Conservation (phyloP, 2,113 vertebrate species). For the Syrrhaptes paradoxus region DNA sequence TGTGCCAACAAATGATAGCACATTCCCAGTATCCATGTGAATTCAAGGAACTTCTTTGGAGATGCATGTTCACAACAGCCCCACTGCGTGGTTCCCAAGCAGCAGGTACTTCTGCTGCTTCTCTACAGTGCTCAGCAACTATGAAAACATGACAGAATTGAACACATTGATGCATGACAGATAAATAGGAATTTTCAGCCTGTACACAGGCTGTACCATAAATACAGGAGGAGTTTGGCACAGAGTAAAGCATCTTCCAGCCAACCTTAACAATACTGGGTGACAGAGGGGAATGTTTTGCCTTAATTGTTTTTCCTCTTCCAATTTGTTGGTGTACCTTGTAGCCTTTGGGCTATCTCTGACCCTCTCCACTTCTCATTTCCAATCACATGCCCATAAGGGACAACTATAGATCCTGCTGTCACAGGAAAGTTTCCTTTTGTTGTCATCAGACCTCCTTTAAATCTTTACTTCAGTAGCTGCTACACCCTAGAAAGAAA, state of each 20-base stretch:
- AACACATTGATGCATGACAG: fast-evolving
- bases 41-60: not conserved
- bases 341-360: constrained; percentile 77
- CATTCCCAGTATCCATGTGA: not conserved
- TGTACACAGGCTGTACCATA: not conserved
- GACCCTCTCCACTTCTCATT: constrained; percentile 88
- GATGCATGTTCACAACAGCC: not conserved
- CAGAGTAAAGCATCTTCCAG: not conserved
- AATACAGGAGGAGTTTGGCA: not conserved
- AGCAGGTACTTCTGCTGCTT: not conserved
- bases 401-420: constrained; percentile 72
- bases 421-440: not conserved
- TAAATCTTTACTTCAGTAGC: not conserved
- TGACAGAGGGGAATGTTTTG: not conserved
- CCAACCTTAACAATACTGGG: not conserved
- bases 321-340: constrained; percentile 71
- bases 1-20: not conserved
- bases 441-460: not conserved
- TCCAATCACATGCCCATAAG: constrained; percentile 83
- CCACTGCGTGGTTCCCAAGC: not conserved
- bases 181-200: not conserved
- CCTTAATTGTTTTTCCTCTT: not conserved
- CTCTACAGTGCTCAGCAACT: not conserved
- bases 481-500: not conserved
- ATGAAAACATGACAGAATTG: not conserved